phyloP scores from a whole-genome alignment of 1,140 invertebrate genomes.

The Magallana gigas region DNA sequence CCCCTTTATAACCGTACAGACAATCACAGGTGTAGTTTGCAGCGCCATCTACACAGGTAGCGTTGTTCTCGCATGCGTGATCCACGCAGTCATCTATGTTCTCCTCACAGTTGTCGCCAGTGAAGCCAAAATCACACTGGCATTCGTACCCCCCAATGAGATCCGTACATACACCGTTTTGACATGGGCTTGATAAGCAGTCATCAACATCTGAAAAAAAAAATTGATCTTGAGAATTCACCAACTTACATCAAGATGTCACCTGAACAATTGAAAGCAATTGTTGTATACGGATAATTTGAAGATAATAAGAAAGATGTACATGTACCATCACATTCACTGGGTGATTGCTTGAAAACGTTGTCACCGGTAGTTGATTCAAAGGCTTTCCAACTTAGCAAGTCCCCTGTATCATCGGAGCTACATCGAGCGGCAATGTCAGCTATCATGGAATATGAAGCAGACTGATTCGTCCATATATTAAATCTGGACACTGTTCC shows the following conservation, averaged over 20 bases:
- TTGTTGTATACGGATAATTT: too few relatives aligned
- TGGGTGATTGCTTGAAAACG: constrained; percentile 40
- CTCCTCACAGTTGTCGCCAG: constrained; percentile 94
- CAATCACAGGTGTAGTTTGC: constrained; percentile 63
- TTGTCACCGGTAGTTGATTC: neutral
- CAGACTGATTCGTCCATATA: neutral
- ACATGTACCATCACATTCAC: constrained; percentile 48
- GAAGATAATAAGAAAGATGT: neutral
- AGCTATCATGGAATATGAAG: neutral
- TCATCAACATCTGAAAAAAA: constrained; percentile 66
- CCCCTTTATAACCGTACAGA: constrained; percentile 55
- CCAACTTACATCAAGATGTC: neutral
- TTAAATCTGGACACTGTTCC: neutral
- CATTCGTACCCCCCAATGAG: constrained; percentile 86
- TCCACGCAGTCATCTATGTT: constrained; percentile 84
- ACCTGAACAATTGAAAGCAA: too few relatives aligned
- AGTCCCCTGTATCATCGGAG: constrained; percentile 3
- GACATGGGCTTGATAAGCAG: constrained; percentile 66
- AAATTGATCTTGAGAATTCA: neutral
- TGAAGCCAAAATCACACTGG: constrained; percentile 92
- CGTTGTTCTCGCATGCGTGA: constrained; percentile 79
- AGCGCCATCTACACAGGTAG: constrained; percentile 59
- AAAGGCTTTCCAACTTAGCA: constrained; percentile 39
- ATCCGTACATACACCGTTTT: constrained; percentile 68
- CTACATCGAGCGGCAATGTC: neutral